phyloP scores from a whole-genome alignment of 2,113 vertebrate species.

The Microcebus jonahi region DNA sequence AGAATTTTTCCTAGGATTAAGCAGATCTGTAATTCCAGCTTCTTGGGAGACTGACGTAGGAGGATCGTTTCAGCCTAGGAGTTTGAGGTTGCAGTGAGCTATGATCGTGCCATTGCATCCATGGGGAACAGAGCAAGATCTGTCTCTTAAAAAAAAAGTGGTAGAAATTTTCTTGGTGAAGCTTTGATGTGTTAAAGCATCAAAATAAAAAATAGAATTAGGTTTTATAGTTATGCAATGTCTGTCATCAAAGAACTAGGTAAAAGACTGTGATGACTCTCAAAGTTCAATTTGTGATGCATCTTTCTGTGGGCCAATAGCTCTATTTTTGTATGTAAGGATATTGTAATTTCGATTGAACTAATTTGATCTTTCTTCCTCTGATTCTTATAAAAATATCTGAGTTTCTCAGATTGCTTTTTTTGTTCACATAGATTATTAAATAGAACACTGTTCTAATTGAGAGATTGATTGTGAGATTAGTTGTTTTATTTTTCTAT shows the following conservation, averaged over 20 bases:
- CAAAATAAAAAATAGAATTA: background rate
- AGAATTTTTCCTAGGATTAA: background rate
- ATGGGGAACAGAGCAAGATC: too few relatives aligned
- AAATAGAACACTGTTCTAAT: background rate
- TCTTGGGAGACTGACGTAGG: too few relatives aligned
- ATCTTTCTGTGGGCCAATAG: background rate
- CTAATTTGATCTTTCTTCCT: background rate
- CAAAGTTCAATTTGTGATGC: background rate
- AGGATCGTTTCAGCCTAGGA: too few relatives aligned
- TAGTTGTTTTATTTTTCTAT: background rate
- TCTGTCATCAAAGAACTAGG: background rate
- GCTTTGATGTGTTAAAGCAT: background rate
- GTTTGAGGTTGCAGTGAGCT: too few relatives aligned
- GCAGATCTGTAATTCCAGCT: too few relatives aligned
- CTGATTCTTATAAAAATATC: background rate
- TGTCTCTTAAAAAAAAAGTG: too few relatives aligned
- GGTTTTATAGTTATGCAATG: background rate
- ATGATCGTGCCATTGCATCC: too few relatives aligned
- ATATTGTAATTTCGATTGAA: background rate
- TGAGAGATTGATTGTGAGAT: background rate
- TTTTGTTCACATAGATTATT: background rate
- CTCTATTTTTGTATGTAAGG: background rate
- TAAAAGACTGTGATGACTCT: background rate
- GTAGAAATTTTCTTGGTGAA: slow-evolving; percentile 33
- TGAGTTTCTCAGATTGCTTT: background rate